Evolutionary conservation across 1,140 invertebrate species (phyloP), one percentile per base, ranked within the genome.

Genomic region (Hylaeus volcanicus): DNA sequence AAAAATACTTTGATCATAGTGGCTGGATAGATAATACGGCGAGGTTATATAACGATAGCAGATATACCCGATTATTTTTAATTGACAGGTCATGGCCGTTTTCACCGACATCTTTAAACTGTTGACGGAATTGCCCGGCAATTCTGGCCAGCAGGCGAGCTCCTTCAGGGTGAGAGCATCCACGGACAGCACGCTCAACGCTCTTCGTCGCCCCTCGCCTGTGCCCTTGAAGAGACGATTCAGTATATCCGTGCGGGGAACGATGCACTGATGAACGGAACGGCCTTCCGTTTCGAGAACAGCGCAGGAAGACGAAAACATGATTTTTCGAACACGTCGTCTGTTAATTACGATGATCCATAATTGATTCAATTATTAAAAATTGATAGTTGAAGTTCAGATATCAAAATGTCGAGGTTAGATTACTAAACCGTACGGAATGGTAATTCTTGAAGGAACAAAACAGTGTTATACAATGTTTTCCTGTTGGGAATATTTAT

Each of bases 161-260:
- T 94, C 94, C 63, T 96, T 96, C 88, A 92, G 95, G 70, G 93
- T 93, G 78, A 90, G 95, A 65, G 95, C 95, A 11, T 95, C 94
- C 15, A 96, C 95, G 0, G 95, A 96, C 76, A 95, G 95, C 0
- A 75, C 81, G 11, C 73, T 87, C 56, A 78, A 89, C 45, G 63
- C 80, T 45, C 82, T 74, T 1, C 65, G 85, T 41, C 71, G 72
- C 4, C 79, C 84, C 45, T 66, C 80, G 74, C 64, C 75, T 15
- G 41, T 79, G n/a, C 74, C 77, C 5, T 39, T 87, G 9, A 89
- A 89, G 43, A 85, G 93, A 61, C 86, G 93, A 26, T 92, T 93
- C 86, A 93, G 92, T 74, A 93, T 93, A 43, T 92, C 91, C 48
- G 92, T 91, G 85, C 81, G 91, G 2, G 93, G 92, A 9, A 84